Base-by-base conservation (phyloP, 2,113 vertebrate species). In the Spheniscus mendiculus region DNA sequence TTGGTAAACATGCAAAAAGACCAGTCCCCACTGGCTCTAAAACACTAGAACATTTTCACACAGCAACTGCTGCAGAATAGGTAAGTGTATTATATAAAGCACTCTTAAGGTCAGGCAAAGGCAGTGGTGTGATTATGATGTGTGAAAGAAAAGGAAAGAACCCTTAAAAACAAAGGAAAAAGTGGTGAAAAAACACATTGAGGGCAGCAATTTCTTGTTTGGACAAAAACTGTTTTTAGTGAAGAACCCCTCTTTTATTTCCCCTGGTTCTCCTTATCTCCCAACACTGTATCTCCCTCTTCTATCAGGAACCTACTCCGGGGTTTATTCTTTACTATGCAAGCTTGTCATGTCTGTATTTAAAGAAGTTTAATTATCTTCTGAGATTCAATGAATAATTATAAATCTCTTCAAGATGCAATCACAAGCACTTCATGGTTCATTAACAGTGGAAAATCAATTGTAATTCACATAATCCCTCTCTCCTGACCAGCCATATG, bases 311-410 rank as follows among this genome's bases (percentile, higher is more conserved):
- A 77, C 81, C 79, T 71, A 45, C 78, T 90, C 63, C 56, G 91
- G 96, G 95, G 63, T 97, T 98, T 95, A 44, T 12, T 94, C 93
- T 96, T 94, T 78, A 63, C 97, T 97, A 93, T 91, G 96, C 95
- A 98, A 95, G 89, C 97, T 97, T 98, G 96, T 98, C 98, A 95
- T 98, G 97, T 98, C 97, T 97, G 92, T 50, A 22, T 96, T 98
- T 98, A 97, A 98, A 98, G 97, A 98, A 97, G 98, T 98, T 98
- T 98, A 98, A 98, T 98, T 98, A 98, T 98, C 98, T 98, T 98
- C 97, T 92, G 89, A 98, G 98, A 98, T 98, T 97, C 93, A 80
- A 96, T 97, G 98, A 98, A 98, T 98, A 98, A 98, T 98, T 98
- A 98, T 97, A 98, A 98, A 98, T 98, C 98, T 98, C 97, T 98